Conservation (phyloP, 2,888 invertebrate species). For the Formica aserva region DNA sequence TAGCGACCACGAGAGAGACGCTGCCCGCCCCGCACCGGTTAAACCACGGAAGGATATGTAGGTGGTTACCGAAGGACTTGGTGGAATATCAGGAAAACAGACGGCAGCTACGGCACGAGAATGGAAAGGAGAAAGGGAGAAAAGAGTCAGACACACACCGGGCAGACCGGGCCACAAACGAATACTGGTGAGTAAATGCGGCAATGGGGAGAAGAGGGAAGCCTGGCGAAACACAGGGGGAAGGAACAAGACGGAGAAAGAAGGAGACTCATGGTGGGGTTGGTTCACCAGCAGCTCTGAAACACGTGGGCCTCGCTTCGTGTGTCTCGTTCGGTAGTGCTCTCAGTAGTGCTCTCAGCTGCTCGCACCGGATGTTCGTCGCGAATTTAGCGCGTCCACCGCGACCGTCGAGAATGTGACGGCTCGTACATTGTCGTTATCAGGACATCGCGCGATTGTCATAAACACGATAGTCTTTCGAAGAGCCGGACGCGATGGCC, state of each 20-base stretch:
- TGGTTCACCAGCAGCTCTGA: constrained; percentile 78
- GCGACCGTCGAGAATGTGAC: constrained; percentile 62
- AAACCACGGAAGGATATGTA: constrained; percentile 69
- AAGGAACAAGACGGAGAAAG: constrained; percentile 62
- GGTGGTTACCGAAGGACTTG: constrained; percentile 70
- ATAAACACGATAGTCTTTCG: neutral
- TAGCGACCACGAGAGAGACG: constrained; percentile 41
- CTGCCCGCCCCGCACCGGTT: constrained; percentile 2
- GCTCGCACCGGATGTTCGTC: constrained; percentile 75
- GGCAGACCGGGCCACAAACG: constrained; percentile 50
- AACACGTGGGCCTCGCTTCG: constrained; percentile 82
- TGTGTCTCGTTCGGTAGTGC: constrained; percentile 82
- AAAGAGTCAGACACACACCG: constrained; percentile 44
- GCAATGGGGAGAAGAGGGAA: constrained; percentile 43
- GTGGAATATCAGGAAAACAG: constrained; percentile 72
- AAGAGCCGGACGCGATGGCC: constrained; percentile 53
- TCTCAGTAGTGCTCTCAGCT: constrained; percentile 73
- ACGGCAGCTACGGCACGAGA: constrained; percentile 62
- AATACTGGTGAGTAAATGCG: constrained; percentile 42
- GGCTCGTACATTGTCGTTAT: constrained; percentile 15
- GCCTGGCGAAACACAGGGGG: constrained; percentile 54
- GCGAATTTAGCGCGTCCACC: constrained; percentile 20
- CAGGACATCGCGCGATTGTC: constrained; percentile 20
- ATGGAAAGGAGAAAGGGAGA: constrained; percentile 62
- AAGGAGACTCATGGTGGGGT: constrained; percentile 75